Conservation (phyloP, 2,888 invertebrate species). For the Eilema depressum region DNA sequence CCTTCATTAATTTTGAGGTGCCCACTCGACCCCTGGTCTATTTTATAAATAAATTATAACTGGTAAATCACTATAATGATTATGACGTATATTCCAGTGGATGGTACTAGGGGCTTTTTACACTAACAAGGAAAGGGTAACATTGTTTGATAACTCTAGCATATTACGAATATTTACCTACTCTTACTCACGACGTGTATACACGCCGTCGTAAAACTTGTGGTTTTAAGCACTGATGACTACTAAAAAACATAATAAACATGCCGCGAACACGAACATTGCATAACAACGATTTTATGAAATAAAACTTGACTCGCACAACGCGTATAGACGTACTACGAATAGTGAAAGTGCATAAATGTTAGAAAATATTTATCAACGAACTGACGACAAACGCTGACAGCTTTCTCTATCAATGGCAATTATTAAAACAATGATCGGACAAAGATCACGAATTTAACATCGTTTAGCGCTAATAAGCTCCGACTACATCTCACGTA, state of each 20-base stretch:
- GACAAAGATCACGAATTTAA: constrained; percentile 59
- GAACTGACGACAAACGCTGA: constrained; percentile 55
- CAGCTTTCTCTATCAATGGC: constrained; percentile 77
- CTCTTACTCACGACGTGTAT: constrained; percentile 2
- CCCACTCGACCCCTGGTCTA: too few species aligned
- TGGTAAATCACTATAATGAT: too few species aligned
- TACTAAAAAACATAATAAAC: constrained; percentile 40
- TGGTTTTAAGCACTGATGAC: constrained; percentile 26
- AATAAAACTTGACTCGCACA: constrained; percentile 21
- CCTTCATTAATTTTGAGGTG: too few species aligned
- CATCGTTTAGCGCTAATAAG: constrained; percentile 40
- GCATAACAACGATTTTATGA: constrained; percentile 21
- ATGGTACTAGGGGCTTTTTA: too few species aligned
- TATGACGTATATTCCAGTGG: too few species aligned
- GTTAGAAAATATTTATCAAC: constrained; percentile 69
- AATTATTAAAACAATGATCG: constrained; percentile 69
- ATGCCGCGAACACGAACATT: constrained; percentile 35
- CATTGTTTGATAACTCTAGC: not conserved
- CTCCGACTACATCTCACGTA: not conserved
- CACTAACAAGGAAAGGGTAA: not conserved
- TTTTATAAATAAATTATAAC: too few species aligned
- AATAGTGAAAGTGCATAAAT: constrained; percentile 63
- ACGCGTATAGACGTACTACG: constrained; percentile 30
- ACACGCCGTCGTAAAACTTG: constrained; percentile 22
- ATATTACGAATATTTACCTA: constrained; percentile 12